Evolutionary conservation across 1,140 invertebrate species (phyloP).

Genomic region (Euglossa dilemma): DNA sequence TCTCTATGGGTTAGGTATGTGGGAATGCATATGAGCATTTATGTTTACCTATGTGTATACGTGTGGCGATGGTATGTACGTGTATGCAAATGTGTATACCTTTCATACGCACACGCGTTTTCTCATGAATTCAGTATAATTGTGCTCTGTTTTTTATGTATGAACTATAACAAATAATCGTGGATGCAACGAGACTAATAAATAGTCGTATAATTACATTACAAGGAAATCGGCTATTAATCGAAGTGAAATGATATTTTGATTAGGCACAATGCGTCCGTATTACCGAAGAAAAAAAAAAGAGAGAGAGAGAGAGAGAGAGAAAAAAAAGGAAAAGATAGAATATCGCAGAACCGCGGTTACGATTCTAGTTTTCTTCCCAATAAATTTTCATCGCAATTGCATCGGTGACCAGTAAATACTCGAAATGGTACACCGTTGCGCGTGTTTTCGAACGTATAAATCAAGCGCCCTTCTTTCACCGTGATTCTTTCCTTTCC

Average conservation of each 20-base stretch:
- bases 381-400: background rate
- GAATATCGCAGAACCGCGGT: background rate
- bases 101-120: slow-evolving; percentile 53
- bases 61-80: slow-evolving; percentile 50
- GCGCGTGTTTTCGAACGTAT: background rate
- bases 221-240: background rate
- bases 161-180: slow-evolving; percentile 36
- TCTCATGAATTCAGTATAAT: slow-evolving; percentile 40
- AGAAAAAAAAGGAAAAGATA: background rate
- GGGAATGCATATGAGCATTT: too few species aligned
- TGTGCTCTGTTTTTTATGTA: slow-evolving; percentile 34
- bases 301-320: too few species aligned
- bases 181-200: slow-evolving; percentile 65
- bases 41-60: too few species aligned
- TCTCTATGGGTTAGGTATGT: too few species aligned
- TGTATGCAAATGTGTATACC: slow-evolving; percentile 57
- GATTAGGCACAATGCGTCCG: background rate
- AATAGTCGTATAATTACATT: background rate
- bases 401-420: background rate
- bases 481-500: background rate
- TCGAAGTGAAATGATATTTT: background rate
- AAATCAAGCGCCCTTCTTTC: background rate
- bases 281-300: background rate
- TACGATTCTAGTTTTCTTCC: background rate
- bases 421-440: background rate